A percentile compares a stretch with the other conserved stretches of the same genome.
Evolutionary conservation across 1,140 invertebrate genomes (phyloP).

Genomic region (Drosophila ambigua): DNA sequence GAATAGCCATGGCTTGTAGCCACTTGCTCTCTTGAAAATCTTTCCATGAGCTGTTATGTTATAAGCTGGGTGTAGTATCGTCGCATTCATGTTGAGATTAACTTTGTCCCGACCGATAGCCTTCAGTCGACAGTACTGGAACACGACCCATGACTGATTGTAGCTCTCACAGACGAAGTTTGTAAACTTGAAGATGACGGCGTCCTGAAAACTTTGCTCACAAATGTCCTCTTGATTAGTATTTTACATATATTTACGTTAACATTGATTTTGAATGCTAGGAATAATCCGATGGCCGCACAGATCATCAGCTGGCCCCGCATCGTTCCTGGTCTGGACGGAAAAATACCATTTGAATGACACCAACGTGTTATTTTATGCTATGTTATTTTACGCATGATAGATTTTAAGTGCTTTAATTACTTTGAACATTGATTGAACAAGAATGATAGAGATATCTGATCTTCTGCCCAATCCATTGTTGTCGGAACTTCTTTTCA

Average conservation of each 20-base stretch:
- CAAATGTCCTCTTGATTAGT: too few species aligned
- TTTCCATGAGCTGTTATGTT: background rate
- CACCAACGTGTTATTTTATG: too few species aligned
- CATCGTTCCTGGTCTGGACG: too few species aligned
- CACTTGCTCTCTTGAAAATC: conserved; percentile 22
- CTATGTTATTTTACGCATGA: too few species aligned
- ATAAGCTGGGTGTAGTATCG: conserved; percentile 6
- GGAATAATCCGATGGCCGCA: conserved; percentile 29
- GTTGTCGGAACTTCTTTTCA: too few species aligned
- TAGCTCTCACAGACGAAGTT: conserved; percentile 17
- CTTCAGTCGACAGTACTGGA: conserved; percentile 21
- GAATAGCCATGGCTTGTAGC: conserved; percentile 30
- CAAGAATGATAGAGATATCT: too few species aligned
- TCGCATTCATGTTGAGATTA: conserved; percentile 11
- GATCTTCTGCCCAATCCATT: too few species aligned
- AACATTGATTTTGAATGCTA: background rate
- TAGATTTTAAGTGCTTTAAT: too few species aligned
- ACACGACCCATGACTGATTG: conserved; percentile 22
- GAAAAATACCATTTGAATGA: too few species aligned
- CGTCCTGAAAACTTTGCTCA: conserved; percentile 7
- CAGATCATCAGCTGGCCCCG: too few species aligned
- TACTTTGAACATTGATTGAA: too few species aligned
- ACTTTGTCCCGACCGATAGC: conserved; percentile 14
- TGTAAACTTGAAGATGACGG: conserved; percentile 25
- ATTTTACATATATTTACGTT: background rate